These are phyloP conservation scores for Ectobius pallidus DNA, from an alignment of 2,888 invertebrate species.

Conservation along the genomic window DNA sequence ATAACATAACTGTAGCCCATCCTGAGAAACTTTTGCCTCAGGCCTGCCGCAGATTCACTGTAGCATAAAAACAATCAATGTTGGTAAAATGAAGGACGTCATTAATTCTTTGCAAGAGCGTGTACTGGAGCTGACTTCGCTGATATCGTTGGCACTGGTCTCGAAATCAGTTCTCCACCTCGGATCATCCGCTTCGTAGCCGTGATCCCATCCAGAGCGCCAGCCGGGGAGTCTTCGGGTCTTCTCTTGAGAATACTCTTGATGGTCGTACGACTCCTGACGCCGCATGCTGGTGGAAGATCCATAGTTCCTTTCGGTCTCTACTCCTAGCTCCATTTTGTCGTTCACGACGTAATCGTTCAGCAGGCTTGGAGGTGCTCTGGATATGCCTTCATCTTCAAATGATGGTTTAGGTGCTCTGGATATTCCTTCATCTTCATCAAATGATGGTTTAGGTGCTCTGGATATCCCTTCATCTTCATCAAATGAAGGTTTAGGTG, in stretches of 20 bases:
- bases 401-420: background rate
- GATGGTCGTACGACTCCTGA: constrained; percentile 37
- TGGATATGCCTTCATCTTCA: background rate
- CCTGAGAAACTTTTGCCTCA: too few relatives aligned
- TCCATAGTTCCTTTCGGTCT: constrained; percentile 3
- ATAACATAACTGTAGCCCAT: too few relatives aligned
- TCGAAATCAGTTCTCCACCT: constrained; percentile 22
- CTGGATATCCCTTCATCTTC: too few relatives aligned
- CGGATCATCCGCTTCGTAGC: background rate
- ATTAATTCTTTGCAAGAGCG: too few relatives aligned
- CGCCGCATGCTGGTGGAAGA: constrained; percentile 23
- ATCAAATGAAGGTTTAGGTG: background rate
- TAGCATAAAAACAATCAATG: too few relatives aligned
- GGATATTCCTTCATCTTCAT: too few relatives aligned
- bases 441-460: too few relatives aligned
- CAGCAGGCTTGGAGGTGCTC: background rate
- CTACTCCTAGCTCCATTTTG: background rate
- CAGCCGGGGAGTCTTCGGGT: background rate
- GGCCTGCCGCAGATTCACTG: too few relatives aligned
- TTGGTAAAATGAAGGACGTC: too few relatives aligned
- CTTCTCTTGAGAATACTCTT: constrained; percentile 29
- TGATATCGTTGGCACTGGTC: constrained; percentile 40
- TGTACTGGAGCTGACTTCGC: constrained; percentile 3
- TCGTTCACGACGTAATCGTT: background rate
- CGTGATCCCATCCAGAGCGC: background rate